Base-by-base conservation (phyloP, 2,113 vertebrate genomes). In the Epinephelus moara region DNA sequence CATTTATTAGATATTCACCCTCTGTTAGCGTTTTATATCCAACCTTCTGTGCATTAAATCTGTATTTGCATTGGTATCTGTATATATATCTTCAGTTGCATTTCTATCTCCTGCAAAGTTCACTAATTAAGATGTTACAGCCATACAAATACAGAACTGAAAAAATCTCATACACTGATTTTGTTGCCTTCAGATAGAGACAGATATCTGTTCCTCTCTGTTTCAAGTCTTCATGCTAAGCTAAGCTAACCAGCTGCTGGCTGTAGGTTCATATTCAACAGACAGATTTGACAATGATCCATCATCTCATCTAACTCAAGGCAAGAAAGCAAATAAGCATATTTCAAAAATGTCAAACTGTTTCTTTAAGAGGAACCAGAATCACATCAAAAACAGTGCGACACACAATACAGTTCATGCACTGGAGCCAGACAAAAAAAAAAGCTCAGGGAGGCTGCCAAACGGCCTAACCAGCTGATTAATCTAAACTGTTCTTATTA, bases 341-440 rank as follows among this genome's bases (percentile, higher is more conserved):
- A 60, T 19, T 53, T 42, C 33, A n/a, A 19, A 61, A 52, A 61
- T 47, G 8, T 19, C 4, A 1, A 45, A 78, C 11, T 15, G 27
- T 74, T 57, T 1, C 49, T 80, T 75, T 69, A 75, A 79, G 66
- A 52, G n/a, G 50, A 78, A 15, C 37, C 47, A 68, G 33, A 66
- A 63, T 57, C 33, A 50, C 27, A 19, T 40, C n/a, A 64, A 6
- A 53, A 71, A 45, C 13, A 59, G 19, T 6, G 25, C 30, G 71
- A 47, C 25, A 55, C 21, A 27, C 11, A 66, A 62, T 60, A 53
- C 42, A 66, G 62, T 45, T 30, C 12, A 61, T 60, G 14, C 10
- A 64, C 25, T 25, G 0, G 3, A 56, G 19, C 47, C 50, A 50
- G 9, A 78, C 40, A 40, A 12, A 56, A 40, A 25, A 62, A 10